Evolutionary conservation across 92 coral and sea anemone species (phyloP).

Genomic region (Scolanthus callimorphus): DNA sequence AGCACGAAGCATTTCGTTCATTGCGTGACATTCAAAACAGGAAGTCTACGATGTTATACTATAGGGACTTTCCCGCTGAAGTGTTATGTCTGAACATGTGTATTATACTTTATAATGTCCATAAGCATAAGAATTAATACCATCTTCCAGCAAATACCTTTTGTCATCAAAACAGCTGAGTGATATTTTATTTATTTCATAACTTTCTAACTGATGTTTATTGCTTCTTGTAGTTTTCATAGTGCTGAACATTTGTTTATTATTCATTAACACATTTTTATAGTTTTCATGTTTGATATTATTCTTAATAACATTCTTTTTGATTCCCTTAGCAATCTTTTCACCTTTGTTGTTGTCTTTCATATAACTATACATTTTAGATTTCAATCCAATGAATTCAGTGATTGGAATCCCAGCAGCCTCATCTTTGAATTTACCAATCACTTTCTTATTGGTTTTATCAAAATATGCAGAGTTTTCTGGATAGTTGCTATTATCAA

Average conservation of each 20-base stretch:
- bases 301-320: slow-evolving; percentile 8
- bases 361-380: no score
- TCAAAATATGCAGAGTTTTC: slow-evolving; percentile 4
- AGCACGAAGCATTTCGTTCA: no score
- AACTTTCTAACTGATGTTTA: slow-evolving; percentile 9
- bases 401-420: neutral
- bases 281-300: slow-evolving; percentile 18
- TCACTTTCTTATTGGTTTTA: no score
- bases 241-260: neutral
- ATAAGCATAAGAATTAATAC: neutral
- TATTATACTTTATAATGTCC: neutral
- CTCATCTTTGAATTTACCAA: no score
- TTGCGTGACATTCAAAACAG: no score
- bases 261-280: neutral
- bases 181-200: neutral
- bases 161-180: no score
- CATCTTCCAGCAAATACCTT: neutral
- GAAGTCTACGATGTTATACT: no score
- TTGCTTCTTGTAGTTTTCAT: slow-evolving; percentile 16
- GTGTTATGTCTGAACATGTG: no score
- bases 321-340: slow-evolving; percentile 20
- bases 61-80: no score
- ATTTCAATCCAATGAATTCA: slow-evolving; percentile 18
- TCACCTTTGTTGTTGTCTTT: no score
- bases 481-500: slow-evolving; percentile 11